Base-by-base conservation (phyloP, 2,797 vertebrate genomes). In the Menidia menidia region DNA sequence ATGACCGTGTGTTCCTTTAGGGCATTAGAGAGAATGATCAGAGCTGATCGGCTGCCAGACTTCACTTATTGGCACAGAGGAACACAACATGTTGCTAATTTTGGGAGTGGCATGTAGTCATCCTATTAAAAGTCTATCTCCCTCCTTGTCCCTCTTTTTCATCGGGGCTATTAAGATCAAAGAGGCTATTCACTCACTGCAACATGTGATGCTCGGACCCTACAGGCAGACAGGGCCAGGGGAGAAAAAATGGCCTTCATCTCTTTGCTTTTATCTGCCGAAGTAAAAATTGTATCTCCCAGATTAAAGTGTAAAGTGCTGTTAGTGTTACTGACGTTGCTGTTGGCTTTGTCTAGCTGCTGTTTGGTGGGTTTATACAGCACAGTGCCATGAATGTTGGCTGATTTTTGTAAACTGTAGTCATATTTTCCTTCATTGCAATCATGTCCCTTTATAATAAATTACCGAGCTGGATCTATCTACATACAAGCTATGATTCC, bases 1-100 rank as follows among this genome's bases (percentile, higher is more conserved):
- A 77, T 73, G 82, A 72, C 65, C 66, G 65, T 70, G 82, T 77
- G 63, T 50, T 88, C 84, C 77, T 89, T 48, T 61, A 68, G 84
- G 83, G 87, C 85, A 82, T 89, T 84, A 88, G 80, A 67, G 81
- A 77, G 81, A 85, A 88, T 83, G 82, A 88, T 91, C 75, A 66
- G 72, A 78, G 82, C 80, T 77, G 53, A 13, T 25, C 84, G 60
- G 77, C 82, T 76, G 81, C 81, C 81, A 84, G 86, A 72, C 71
- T 71, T 75, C 73, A 57, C 78, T 86, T 83, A 86, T 74, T 86
- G 78, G 81, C 81, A 61, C 59, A 56, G 54, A 73, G 61, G 68
- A 78, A 53, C 72, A 52, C 55, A 60, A 79, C 54, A 45, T 64
- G 64, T 58, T 72, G 64, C 75, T 43, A 68, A 79, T 69, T 79